Evolutionary conservation across 1,140 invertebrate genomes (phyloP), one percentile per base, ranked within the genome.

Genomic region (Subanguina moxae): DNA sequence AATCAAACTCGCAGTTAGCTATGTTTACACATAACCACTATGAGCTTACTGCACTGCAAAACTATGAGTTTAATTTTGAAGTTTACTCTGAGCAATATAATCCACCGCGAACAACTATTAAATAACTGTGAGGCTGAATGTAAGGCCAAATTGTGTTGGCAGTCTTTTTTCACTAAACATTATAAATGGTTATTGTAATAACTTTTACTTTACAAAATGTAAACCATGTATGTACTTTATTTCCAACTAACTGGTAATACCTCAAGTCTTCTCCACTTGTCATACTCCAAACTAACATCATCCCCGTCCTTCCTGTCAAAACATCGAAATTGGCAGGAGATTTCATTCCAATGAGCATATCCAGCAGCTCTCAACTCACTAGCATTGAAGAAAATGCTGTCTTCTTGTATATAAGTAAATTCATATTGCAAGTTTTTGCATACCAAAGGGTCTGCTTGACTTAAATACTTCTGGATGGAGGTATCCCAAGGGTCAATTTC

Each of bases 251-350:
- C 23, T 7, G n/a, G 19, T n/a, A 30, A 72, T 72, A 76, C 75
- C 17, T 68, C 63, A 0, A 77, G 61, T 27, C 58, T 13, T 23
- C 23, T 71, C 76, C 76, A 78, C 17, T 65, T 21, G 5, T 46
- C 21, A 64, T 78, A 79, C 1, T 64, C 38, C 3, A 76, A 30
- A 30, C 32, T 75, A 17, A 46, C 45, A 52, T 78, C 77, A 25
- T 76, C 71, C 23, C 46, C 64, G 13, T 62, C 21, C 21, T 38
- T 43, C 25, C 70, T 67, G 23, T 70, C 62, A 57, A 78, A 78
- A 64, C 78, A 80, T 21, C 77, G 68, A 63, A 65, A 77, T 5
- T 71, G 38, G 57, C 77, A 79, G 23, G 42, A 21, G n/a, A 79
- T 62, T 5, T 3, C 5, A 0, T 57, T 32, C 21, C 23, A 45